Percentiles rank a stretch among this genome's conserved stretches.
phyloP scores from a whole-genome alignment of 2,113 vertebrate genomes.

The Pelvicachromis taeniatus region DNA sequence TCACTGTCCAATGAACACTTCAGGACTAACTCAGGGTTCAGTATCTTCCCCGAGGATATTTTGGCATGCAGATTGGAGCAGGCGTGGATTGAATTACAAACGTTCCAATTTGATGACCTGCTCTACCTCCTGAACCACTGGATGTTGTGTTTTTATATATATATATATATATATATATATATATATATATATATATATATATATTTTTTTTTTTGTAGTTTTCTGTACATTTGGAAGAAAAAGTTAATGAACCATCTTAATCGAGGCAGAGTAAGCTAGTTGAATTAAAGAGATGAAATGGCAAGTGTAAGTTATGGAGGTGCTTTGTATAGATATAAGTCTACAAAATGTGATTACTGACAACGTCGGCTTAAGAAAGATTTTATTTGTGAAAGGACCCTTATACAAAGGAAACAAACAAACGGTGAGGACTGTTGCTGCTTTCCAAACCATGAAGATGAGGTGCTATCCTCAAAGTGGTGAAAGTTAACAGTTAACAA shows the following conservation, averaged over 20 bases:
- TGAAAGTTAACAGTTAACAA: background rate
- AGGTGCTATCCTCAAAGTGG: background rate
- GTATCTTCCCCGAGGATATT: background rate
- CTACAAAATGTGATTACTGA: background rate
- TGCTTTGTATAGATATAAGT: background rate
- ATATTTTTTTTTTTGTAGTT: background rate
- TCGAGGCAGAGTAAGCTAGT: background rate
- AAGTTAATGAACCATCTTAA: background rate
- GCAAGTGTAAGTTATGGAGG: background rate
- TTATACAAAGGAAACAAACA: background rate
- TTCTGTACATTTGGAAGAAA: background rate
- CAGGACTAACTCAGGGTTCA: background rate
- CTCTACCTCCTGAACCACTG: background rate
- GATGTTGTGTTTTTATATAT: background rate
- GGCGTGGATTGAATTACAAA: background rate
- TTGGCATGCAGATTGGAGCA: background rate
- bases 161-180: too few species aligned
- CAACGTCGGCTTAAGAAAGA: background rate
- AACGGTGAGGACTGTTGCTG: background rate
- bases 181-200: too few species aligned
- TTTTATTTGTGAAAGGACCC: background rate
- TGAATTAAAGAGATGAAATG: background rate
- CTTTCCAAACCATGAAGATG: background rate
- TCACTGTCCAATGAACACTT: background rate
- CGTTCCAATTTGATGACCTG: background rate